Evolutionary conservation across 2,797 vertebrate genomes (phyloP), one percentile per base, ranked within the genome.

Genomic region (Sebastes itinus): DNA sequence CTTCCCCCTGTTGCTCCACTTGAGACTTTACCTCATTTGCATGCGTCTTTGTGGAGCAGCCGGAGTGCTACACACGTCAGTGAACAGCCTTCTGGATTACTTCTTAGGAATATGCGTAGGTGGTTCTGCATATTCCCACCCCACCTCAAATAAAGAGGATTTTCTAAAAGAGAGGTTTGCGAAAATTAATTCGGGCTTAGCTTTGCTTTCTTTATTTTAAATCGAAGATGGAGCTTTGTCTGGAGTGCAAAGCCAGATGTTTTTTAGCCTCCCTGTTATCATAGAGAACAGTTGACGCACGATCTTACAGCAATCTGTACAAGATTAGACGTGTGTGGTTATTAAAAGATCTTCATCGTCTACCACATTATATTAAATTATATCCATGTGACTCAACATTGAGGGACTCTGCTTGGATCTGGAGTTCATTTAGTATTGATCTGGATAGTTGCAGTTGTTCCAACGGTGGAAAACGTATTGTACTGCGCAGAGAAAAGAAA

Each of bases 11-110:
- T 87, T 85, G 76, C 87, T 86, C 69, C 78, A 70, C 88, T 89
- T 60, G 80, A 92, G 91, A 82, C 80, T 89, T 87, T 71, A 88
- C 78, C 89, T 88, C 56, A 93, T 94, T 92, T 92, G 89, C 90
- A 94, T 93, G 82, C 52, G n/a, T 89, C 86, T 93, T 89, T 86
- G 84, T 82, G 88, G 76, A 87, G 82, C 86, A 83, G 88, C 77
- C 75, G 62, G 79, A 80, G 80, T 78, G 81, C 86, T 79, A 11
- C 84, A 90, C 87, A 92, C 81, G 2, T 82, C 87, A 89, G 54
- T 86, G 87, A 92, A 60, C 92, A 92, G 86, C 86, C 86, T 75
- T 87, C 88, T 90, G 92, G 91, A 91, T 93, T 89, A 88, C 83
- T 85, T 82, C 75, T 86, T 80, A 82, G 70, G 73, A 89, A 77